Conservation (phyloP, 2,113 vertebrate genomes). For the Asarcornis scutulata region DNA sequence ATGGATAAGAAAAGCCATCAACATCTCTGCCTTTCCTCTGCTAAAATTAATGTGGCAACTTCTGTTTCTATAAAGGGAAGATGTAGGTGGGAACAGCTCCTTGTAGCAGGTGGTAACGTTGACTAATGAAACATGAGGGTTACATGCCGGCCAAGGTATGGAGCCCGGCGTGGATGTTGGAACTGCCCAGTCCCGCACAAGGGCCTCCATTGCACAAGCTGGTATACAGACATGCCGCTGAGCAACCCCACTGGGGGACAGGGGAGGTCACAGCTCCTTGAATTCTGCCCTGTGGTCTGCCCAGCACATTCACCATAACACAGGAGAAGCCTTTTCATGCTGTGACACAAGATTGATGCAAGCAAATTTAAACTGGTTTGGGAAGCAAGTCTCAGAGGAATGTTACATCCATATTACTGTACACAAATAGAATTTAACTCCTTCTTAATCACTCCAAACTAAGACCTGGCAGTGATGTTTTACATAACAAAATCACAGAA, state of each 20-base stretch:
- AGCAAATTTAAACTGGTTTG: background rate
- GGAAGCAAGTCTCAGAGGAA: background rate
- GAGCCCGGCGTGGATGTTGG: background rate
- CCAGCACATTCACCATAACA: background rate
- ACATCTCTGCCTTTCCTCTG: background rate
- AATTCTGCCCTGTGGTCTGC: background rate
- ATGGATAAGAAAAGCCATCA: background rate
- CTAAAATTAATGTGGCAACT: background rate
- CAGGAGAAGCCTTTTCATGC: background rate
- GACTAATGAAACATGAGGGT: constrained; percentile 3
- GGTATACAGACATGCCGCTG: background rate
- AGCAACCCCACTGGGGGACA: background rate
- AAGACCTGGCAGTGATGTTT: constrained; percentile 6
- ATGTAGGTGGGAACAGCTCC: constrained; percentile 23
- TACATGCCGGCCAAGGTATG: background rate
- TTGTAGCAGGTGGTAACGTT: background rate
- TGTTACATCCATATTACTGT: background rate
- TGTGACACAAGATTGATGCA: background rate
- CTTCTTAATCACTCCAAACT: constrained; percentile 4
- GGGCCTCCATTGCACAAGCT: background rate
- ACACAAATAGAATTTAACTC: constrained; percentile 22
- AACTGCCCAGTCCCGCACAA: background rate
- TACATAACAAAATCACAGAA: constrained; percentile 44
- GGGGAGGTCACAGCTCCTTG: background rate
- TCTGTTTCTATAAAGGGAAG: constrained; percentile 27